Percentiles rank a stretch among this genome's conserved stretches.
phyloP scores from a whole-genome alignment of 2,113 vertebrate species.

The Pitta sordida region DNA sequence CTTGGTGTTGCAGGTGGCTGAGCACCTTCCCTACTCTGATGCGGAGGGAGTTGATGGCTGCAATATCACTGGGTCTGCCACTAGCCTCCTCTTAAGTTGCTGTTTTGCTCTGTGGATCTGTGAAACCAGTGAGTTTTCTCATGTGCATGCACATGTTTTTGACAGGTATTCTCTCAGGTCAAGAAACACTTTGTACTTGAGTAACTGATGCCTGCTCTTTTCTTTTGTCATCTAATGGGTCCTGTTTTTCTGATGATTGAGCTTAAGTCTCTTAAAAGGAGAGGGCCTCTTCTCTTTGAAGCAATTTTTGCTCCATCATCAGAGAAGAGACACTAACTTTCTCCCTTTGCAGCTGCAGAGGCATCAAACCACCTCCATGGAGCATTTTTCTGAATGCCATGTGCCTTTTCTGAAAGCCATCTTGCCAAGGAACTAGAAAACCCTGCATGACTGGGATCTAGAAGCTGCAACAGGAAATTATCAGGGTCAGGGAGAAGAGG shows the following conservation, averaged over 20 bases:
- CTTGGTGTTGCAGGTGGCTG: neutral
- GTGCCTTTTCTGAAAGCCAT: neutral
- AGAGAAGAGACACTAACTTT: neutral
- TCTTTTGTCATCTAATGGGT: neutral
- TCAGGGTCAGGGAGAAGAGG: neutral
- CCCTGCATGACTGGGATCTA: neutral
- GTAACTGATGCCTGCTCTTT: neutral
- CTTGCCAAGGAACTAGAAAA: neutral
- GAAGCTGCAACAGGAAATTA: neutral
- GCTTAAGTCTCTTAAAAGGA: neutral
- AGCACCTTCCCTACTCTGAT: fast-evolving
- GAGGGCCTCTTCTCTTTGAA: neutral
- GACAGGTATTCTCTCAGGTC: neutral
- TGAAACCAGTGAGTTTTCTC: neutral
- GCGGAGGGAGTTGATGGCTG: neutral
- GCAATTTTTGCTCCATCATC: neutral
- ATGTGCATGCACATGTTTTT: fast-evolving
- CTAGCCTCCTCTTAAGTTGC: neutral
- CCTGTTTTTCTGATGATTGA: neutral
- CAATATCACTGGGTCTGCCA: neutral
- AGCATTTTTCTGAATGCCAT: neutral
- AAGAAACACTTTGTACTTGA: neutral
- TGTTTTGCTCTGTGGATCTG: neutral
- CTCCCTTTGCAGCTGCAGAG: neutral
- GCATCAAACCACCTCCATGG: neutral